These are phyloP conservation scores for Trididemnum nubilum DNA, from an alignment of 23 tunicate species.

Conservation along the genomic window DNA sequence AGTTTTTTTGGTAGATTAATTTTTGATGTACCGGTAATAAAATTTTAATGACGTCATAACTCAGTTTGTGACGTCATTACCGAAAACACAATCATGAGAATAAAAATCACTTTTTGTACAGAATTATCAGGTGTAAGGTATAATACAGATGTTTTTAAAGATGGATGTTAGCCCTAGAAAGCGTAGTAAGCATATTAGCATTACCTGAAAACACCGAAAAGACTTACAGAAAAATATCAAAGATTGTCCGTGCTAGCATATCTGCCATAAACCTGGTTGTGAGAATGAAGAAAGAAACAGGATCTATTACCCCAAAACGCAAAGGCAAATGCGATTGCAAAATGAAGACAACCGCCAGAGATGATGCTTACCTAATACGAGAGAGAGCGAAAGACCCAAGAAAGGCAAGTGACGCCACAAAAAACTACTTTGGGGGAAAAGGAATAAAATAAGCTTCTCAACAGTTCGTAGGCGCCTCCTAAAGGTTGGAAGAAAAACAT, in stretches of 20 bases:
- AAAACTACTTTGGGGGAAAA: no score
- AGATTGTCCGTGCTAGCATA: background rate
- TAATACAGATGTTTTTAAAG: background rate
- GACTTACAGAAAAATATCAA: background rate
- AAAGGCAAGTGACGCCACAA: no score
- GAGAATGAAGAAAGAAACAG: background rate
- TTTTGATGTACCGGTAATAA: no score
- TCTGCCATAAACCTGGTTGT: background rate
- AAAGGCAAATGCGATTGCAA: no score
- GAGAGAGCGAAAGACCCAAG: no score
- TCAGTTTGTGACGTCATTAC: background rate
- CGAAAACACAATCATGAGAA: background rate
- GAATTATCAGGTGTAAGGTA: background rate
- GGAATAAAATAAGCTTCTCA: no score
- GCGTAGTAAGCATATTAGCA: background rate
- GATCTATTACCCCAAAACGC: background rate
- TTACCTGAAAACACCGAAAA: background rate
- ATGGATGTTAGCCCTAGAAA: conserved; percentile 1
- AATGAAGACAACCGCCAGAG: no score
- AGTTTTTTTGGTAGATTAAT: background rate
- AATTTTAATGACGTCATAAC: background rate
- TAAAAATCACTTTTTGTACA: background rate
- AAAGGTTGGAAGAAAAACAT: no score
- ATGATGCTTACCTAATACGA: no score
- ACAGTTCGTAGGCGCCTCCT: no score